Percentiles rank a stretch among this genome's conserved stretches.
Evolutionary conservation across 2,888 invertebrate genomes (phyloP).

Genomic region (Platycheirus albimanus): DNA sequence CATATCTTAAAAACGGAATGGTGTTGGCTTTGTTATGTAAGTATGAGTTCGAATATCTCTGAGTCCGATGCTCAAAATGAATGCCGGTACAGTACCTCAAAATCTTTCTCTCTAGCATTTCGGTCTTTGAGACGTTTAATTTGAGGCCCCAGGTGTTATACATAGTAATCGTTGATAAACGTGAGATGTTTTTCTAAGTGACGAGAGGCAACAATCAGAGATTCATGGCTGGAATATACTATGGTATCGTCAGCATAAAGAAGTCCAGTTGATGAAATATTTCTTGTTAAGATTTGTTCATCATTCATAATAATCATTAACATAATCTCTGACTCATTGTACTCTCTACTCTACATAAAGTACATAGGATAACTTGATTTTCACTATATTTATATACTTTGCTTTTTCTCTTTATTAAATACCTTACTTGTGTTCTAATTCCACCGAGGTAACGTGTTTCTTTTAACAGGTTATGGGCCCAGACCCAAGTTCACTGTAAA

Average conservation of each 20-base stretch:
- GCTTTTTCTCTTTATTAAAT: background rate
- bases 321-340: too few relatives aligned
- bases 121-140: slow-evolving; percentile 26
- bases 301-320: too few relatives aligned
- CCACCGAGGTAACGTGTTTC: too few relatives aligned
- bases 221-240: slow-evolving; percentile 19
- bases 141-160: slow-evolving; percentile 47
- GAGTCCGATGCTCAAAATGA: background rate
- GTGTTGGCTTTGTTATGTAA: too few relatives aligned
- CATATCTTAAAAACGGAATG: too few relatives aligned
- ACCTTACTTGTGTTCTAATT: background rate
- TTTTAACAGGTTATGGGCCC: background rate
- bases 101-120: background rate
- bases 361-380: too few relatives aligned
- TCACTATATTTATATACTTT: too few relatives aligned
- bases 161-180: slow-evolving; percentile 30
- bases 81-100: background rate
- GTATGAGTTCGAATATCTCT: background rate
- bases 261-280: slow-evolving; percentile 16
- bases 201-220: background rate
- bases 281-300: too few relatives aligned
- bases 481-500: background rate
- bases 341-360: too few relatives aligned
- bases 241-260: slow-evolving; percentile 63
- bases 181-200: slow-evolving; percentile 4